These are phyloP conservation scores for rat (Rattus norvegicus) DNA, from an alignment of 2,113 vertebrate species.

Conservation along the genomic window DNA sequence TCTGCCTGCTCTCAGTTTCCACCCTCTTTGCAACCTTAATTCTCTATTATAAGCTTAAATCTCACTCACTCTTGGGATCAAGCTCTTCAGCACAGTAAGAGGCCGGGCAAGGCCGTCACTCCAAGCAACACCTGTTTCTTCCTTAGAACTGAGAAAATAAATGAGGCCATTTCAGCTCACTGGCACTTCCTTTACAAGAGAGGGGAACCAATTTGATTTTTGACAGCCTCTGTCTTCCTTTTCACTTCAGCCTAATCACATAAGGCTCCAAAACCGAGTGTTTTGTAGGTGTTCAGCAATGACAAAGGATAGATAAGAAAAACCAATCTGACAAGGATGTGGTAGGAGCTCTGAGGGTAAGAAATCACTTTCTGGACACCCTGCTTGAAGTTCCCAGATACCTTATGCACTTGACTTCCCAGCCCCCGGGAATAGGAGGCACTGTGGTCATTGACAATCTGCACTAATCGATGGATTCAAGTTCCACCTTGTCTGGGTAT, in stretches of 20 bases:
- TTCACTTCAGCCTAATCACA: neutral
- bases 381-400: neutral
- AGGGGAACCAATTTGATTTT: neutral
- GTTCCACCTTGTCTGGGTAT: neutral
- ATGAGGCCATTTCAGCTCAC: neutral
- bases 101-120: neutral
- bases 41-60: neutral
- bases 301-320: constrained; percentile 5
- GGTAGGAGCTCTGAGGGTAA: neutral
- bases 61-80: neutral
- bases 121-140: neutral
- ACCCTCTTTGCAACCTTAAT: neutral
- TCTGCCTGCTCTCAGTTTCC: neutral
- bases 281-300: neutral
- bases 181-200: constrained; percentile 5
- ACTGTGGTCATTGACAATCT: neutral
- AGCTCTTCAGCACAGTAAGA: neutral
- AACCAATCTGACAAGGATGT: neutral
- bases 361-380: neutral
- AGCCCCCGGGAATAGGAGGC: accelerated
- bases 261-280: neutral
- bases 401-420: neutral
- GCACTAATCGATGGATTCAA: neutral
- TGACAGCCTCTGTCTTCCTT: constrained; percentile 6
- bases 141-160: neutral